Percentiles rank a stretch among this genome's conserved stretches.
phyloP scores from a whole-genome alignment of 1,140 invertebrate species.

The Chrysopa pallens region DNA sequence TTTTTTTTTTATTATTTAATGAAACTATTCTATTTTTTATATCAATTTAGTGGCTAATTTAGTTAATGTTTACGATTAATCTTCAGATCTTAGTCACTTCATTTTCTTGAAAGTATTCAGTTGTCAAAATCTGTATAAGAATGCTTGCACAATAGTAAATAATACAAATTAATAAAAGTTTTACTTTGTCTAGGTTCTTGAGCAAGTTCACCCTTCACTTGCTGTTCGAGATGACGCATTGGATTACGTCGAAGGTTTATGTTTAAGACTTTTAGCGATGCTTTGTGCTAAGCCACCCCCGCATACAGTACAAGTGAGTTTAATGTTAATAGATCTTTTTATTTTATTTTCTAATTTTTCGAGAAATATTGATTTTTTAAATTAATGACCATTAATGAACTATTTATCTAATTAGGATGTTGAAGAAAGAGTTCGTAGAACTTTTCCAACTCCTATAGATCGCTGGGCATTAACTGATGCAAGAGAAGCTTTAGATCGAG shows the following conservation, averaged over 20 bases:
- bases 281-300: conserved; percentile 70
- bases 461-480: conserved; percentile 83
- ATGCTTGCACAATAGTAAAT: conserved; percentile 3
- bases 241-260: conserved; percentile 82
- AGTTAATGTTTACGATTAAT: not conserved
- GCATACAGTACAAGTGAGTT: conserved; percentile 44
- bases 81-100: not conserved
- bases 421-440: conserved; percentile 76
- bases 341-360: not conserved
- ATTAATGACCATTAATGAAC: not conserved
- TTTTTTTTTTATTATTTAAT: not conserved
- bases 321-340: not conserved
- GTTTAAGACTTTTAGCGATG: conserved; percentile 72
- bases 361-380: not conserved
- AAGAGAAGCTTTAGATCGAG: conserved; percentile 62
- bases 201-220: conserved; percentile 77
- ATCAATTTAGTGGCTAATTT: too few relatives aligned
- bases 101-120: not conserved
- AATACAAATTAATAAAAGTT: not conserved
- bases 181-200: conserved; percentile 51
- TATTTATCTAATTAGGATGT: conserved; percentile 43
- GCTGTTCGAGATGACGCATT: conserved; percentile 77
- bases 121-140: not conserved
- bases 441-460: conserved; percentile 86
- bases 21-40: not conserved